Conservation (phyloP, 2,888 invertebrate species). For the Campopleginae sp. region DNA sequence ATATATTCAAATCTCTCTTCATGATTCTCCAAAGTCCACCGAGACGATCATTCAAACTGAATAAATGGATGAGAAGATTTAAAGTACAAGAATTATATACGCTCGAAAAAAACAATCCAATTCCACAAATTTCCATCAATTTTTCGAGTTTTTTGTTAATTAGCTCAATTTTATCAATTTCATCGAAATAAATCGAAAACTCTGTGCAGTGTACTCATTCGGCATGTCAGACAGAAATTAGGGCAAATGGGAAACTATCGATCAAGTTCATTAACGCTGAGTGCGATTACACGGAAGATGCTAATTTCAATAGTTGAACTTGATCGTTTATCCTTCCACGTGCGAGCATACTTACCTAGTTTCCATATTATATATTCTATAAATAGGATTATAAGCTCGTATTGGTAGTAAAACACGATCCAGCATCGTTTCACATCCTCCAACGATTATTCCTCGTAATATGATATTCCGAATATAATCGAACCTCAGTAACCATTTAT, state of each 20-base stretch:
- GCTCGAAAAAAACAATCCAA: not conserved
- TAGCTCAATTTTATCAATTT: not conserved
- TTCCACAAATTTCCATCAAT: not conserved
- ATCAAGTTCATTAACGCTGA: conserved; percentile 64
- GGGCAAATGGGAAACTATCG: conserved; percentile 62
- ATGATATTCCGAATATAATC: conserved; percentile 9
- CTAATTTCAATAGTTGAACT: conserved; percentile 4
- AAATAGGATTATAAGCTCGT: not conserved
- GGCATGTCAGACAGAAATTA: conserved; percentile 48
- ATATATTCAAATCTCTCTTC: conserved; percentile 21
- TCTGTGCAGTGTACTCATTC: not conserved
- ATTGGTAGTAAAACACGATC: conserved; percentile 26
- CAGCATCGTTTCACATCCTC: conserved; percentile 54
- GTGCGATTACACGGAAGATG: not conserved
- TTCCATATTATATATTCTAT: conserved; percentile 15
- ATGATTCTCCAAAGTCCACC: conserved; percentile 7
- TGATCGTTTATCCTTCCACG: conserved; percentile 34
- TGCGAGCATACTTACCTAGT: conserved; percentile 5
- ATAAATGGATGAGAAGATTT: not conserved
- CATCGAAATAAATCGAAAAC: conserved; percentile 2
- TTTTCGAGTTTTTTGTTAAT: not conserved
- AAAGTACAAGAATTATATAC: not conserved
- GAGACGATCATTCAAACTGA: not conserved
- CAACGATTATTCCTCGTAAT: conserved; percentile 52
- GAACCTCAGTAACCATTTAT: conserved; percentile 11